These are phyloP conservation scores for Ephestia elutella DNA, from an alignment of 1,140 invertebrate species.

Conservation along the genomic window DNA sequence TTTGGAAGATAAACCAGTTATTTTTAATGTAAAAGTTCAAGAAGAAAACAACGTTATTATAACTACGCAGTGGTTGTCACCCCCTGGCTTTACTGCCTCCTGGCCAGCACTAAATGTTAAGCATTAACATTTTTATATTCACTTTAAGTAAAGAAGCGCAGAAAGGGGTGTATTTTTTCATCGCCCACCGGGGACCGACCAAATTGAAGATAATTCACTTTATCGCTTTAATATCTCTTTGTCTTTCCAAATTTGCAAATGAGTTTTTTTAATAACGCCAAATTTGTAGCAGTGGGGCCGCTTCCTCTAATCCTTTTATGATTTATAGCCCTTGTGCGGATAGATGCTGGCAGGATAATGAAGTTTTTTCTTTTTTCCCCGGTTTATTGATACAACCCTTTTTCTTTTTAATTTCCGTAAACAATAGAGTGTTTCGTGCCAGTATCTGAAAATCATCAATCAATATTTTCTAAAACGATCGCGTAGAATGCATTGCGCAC, in stretches of 20 bases:
- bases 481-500: slow-evolving; percentile 8
- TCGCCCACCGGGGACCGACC: slow-evolving; percentile 28
- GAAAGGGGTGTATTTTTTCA: slow-evolving; percentile 43
- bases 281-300: slow-evolving; percentile 49
- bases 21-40: not conserved
- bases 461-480: slow-evolving; percentile 17
- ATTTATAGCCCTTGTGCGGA: slow-evolving; percentile 45
- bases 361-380: slow-evolving; percentile 28
- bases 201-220: slow-evolving; percentile 66
- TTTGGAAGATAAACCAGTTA: not conserved
- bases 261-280: slow-evolving; percentile 72
- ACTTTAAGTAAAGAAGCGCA: slow-evolving; percentile 35
- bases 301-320: slow-evolving; percentile 51
- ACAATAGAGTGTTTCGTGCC: not conserved
- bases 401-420: slow-evolving; percentile 4
- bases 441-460: slow-evolving; percentile 30
- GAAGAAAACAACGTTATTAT: not conserved
- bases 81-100: slow-evolving; percentile 10
- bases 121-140: slow-evolving; percentile 61
- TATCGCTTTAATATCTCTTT: slow-evolving; percentile 68
- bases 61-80: slow-evolving; percentile 5
- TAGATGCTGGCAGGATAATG: slow-evolving; percentile 26
- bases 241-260: slow-evolving; percentile 72
- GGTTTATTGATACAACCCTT: slow-evolving; percentile 19
- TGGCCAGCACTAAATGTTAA: slow-evolving; percentile 26